Base-by-base conservation (phyloP, 2,888 invertebrate species). In the Hipparchia sbordonii region DNA sequence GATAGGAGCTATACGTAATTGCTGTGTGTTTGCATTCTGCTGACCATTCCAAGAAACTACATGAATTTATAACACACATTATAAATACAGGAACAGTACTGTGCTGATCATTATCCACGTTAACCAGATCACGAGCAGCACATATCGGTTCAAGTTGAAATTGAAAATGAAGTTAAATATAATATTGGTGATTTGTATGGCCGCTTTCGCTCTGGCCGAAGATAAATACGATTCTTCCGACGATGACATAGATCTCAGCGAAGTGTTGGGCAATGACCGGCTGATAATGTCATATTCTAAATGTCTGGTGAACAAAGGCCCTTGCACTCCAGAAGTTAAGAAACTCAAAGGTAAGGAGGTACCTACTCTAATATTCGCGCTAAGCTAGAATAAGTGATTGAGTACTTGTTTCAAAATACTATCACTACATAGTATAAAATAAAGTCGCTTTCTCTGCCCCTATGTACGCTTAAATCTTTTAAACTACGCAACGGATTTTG, bases 281-380 rank as follows among this genome's bases (percentile, higher is more conserved):
- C 87, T 97, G 54, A 87, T 97, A 51, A 93, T 94, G 57, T 95
- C 95, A 68, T 97, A 97, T 80, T 87, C 96, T 10, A 95, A 95
- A 75, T 97, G 97, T 81, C 86, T 97, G 76, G 86, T 97, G 77
- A 95, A 95, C 23, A 90, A 93, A 74, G 96, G 95, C 62, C 95
- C 94, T 3, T 97, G 97, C 83, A 96, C 96, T 0, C 94, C 96
- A 8, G 96, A 97, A 87, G 95, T 95, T 61, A 95, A 95, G 79
- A 95, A 95, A 90, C 88, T 97, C 1, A 97, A 96, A 92, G 95
- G 97, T 97, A 90, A 93, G 77, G 9, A 13, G n/a, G 3, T 9
- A 33, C 7, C 23, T 10, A 33, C 23, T 39, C 3, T 39, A 39
- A 23, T 1, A 39, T 39, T 39, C 5, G 5, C 39, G 39, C 39